These are phyloP conservation scores for Lutjanus campechanus DNA, from an alignment of 2,797 vertebrate species.

Conservation along the genomic window DNA sequence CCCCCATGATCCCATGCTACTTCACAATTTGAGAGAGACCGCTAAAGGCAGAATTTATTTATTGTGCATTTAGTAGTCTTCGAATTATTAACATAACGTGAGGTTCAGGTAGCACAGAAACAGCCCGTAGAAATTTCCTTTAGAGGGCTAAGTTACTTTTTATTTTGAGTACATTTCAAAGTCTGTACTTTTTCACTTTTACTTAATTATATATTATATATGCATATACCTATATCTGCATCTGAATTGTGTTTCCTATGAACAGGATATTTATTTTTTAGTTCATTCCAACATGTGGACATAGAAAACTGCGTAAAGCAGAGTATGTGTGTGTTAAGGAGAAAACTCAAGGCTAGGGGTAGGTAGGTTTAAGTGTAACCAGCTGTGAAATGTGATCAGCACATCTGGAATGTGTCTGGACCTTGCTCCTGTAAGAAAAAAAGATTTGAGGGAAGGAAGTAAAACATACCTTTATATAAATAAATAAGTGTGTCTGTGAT, in stretches of 20 bases:
- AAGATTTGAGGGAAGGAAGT: conserved; percentile 71
- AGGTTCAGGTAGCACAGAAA: too few relatives aligned
- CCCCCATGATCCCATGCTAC: too few relatives aligned
- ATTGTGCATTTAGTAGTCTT: too few relatives aligned
- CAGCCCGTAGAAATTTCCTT: too few relatives aligned
- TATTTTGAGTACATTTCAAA: too few relatives aligned
- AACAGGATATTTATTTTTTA: conserved; percentile 55
- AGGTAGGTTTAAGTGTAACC: conserved; percentile 74
- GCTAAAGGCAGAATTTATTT: too few relatives aligned
- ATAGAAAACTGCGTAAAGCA: conserved; percentile 35
- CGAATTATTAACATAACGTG: too few relatives aligned
- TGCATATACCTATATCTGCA: not conserved
- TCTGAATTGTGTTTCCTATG: conserved; percentile 9
- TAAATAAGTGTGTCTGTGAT: conserved; percentile 70
- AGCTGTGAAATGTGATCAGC: conserved; percentile 83
- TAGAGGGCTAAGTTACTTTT: too few relatives aligned
- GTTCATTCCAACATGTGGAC: conserved; percentile 44
- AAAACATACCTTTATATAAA: conserved; percentile 75
- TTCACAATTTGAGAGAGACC: too few relatives aligned
- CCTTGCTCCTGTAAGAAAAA: conserved; percentile 60
- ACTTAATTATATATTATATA: too few relatives aligned
- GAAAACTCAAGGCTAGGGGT: conserved; percentile 52
- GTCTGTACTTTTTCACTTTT: too few relatives aligned
- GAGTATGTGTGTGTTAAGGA: conserved; percentile 33
- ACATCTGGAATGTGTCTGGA: conserved; percentile 84